phyloP scores from a whole-genome alignment of 2,888 invertebrate species.

The Ferrisia virgata region DNA sequence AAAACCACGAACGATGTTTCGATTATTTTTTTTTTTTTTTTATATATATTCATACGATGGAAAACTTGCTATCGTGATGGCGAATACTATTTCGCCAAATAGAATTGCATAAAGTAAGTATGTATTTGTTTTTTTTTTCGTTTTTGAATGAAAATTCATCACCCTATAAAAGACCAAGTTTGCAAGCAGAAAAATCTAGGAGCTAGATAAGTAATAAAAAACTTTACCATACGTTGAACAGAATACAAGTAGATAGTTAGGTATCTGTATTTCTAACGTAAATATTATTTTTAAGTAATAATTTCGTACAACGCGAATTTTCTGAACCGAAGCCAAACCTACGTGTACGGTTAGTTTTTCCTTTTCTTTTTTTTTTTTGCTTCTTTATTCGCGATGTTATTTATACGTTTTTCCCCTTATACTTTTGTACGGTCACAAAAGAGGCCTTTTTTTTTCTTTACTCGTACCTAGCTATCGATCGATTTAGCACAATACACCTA shows the following conservation, averaged over 20 bases:
- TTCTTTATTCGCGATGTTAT: neutral
- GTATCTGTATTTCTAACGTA: neutral
- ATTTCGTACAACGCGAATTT: neutral
- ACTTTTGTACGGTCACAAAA: neutral
- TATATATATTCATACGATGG: neutral
- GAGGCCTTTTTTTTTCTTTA: neutral
- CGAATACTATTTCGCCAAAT: too few relatives aligned
- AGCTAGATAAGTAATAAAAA: neutral
- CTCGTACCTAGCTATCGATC: neutral
- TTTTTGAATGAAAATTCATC: neutral
- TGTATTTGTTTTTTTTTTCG: too few relatives aligned
- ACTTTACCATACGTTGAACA: neutral
- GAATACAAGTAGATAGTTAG: too few relatives aligned
- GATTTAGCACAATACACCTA: neutral
- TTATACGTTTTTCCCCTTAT: neutral
- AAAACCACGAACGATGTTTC: neutral
- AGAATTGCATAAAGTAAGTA: too few relatives aligned
- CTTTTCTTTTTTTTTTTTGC: neutral
- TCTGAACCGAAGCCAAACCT: conserved; percentile 9
- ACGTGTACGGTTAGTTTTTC: neutral
- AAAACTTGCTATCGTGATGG: too few relatives aligned
- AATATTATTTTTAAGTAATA: neutral
- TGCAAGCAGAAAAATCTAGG: neutral
- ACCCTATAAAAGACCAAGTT: neutral
- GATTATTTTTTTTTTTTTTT: too few relatives aligned